phyloP scores from a whole-genome alignment of 2,797 vertebrate species.

The Diglossa cyanea region DNA sequence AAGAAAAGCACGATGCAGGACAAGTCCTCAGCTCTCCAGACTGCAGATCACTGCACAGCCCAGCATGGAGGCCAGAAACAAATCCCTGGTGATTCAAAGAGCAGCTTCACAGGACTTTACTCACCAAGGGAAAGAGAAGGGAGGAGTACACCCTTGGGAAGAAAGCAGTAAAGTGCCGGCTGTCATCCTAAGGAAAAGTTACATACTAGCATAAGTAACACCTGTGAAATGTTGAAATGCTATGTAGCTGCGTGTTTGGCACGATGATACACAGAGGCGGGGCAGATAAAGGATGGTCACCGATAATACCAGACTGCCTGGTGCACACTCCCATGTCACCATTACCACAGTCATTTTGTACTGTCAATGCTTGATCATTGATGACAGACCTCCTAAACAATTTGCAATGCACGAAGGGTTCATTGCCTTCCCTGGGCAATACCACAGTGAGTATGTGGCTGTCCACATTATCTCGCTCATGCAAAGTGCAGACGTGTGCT shows the following conservation, averaged over 20 bases:
- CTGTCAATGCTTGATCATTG: not conserved
- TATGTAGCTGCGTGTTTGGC: not conserved
- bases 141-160: not conserved
- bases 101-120: not conserved
- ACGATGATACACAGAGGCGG: constrained; percentile 1
- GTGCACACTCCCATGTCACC: not conserved
- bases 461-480: not conserved
- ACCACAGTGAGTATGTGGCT: not conserved
- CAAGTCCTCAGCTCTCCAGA: not conserved
- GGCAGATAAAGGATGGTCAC: constrained; percentile 17
- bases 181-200: not conserved
- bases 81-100: not conserved
- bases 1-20: not conserved
- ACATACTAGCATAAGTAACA: not conserved
- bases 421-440: not conserved
- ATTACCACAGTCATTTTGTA: not conserved
- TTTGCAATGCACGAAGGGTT: not conserved
- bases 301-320: not conserved
- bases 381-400: not conserved
- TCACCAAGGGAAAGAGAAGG: not conserved
- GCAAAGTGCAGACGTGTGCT: not conserved
- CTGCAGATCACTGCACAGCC: not conserved
- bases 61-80: not conserved
- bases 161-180: not conserved
- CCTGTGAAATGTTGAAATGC: not conserved